These are phyloP conservation scores for Leptinotarsa defecta DNA, from an alignment of 1,140 invertebrate genomes.

Conservation along the genomic window DNA sequence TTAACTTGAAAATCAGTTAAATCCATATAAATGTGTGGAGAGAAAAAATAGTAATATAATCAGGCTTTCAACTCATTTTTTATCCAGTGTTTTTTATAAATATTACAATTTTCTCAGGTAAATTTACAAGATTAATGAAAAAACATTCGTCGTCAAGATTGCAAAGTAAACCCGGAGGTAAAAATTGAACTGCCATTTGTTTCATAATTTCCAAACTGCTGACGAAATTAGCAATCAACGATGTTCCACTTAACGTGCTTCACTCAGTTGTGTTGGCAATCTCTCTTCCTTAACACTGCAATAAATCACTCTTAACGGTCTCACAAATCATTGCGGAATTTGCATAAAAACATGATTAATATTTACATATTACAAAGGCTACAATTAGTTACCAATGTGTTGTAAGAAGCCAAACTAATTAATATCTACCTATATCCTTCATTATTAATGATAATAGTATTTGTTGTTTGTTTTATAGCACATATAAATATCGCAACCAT, in stretches of 20 bases:
- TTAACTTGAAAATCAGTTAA: too few relatives aligned
- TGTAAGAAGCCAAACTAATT: constrained; percentile 29
- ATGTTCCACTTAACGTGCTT: neutral
- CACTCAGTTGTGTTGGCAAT: constrained; percentile 2
- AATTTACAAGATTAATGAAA: too few relatives aligned
- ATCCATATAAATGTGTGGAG: too few relatives aligned
- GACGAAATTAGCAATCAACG: neutral
- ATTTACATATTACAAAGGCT: constrained; percentile 28
- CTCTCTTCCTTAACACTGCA: neutral
- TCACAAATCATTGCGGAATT: constrained; percentile 17
- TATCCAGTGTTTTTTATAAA: too few relatives aligned
- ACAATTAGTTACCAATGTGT: constrained; percentile 30
- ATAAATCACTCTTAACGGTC: constrained; percentile 16
- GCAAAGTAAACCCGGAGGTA: too few relatives aligned
- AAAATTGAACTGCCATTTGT: too few relatives aligned
- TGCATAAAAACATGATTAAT: constrained; percentile 30
- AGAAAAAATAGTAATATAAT: too few relatives aligned
- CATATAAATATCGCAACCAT: constrained; percentile 22
- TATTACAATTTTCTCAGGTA: too few relatives aligned
- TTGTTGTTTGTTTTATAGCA: constrained; percentile 23
- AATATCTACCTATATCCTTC: constrained; percentile 19
- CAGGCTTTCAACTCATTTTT: too few relatives aligned
- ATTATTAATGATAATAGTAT: constrained; percentile 20
- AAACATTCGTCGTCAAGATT: too few relatives aligned
- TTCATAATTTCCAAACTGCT: neutral